Evolutionary conservation across 2,888 invertebrate genomes (phyloP).

Genomic region (Odontocolon sp.): DNA sequence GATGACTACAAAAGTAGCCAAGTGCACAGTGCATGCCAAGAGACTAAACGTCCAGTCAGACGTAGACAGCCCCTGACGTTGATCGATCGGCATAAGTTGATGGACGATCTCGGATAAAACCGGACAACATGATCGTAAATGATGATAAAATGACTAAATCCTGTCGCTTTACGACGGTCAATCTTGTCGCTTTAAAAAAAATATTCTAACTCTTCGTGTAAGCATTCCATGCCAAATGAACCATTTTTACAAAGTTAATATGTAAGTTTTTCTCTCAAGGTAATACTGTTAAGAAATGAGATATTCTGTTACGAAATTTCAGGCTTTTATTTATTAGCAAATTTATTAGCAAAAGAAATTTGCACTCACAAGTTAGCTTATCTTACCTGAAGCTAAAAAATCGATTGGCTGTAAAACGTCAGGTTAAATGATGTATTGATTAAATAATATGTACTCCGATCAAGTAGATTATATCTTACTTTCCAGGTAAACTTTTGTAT

Average conservation of each 20-base stretch:
- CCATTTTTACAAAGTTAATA: too few relatives aligned
- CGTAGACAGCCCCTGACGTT: conserved; percentile 14
- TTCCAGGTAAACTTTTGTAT: too few relatives aligned
- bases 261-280: too few relatives aligned
- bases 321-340: too few relatives aligned
- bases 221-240: neutral
- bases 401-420: conserved; percentile 11
- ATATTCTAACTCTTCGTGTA: neutral
- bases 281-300: too few relatives aligned
- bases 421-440: neutral
- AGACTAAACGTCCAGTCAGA: conserved; percentile 6
- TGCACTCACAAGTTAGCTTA: neutral
- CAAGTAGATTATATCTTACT: too few relatives aligned
- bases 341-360: neutral
- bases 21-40: neutral
- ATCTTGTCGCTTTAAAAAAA: neutral
- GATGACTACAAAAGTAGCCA: neutral
- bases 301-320: too few relatives aligned
- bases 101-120: neutral
- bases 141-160: neutral
- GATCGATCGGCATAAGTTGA: neutral
- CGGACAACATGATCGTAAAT: neutral
- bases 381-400: neutral
- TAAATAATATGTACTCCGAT: too few relatives aligned
- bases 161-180: neutral